Conservation (phyloP, 2,888 invertebrate species). For the Pollenia labialis region DNA sequence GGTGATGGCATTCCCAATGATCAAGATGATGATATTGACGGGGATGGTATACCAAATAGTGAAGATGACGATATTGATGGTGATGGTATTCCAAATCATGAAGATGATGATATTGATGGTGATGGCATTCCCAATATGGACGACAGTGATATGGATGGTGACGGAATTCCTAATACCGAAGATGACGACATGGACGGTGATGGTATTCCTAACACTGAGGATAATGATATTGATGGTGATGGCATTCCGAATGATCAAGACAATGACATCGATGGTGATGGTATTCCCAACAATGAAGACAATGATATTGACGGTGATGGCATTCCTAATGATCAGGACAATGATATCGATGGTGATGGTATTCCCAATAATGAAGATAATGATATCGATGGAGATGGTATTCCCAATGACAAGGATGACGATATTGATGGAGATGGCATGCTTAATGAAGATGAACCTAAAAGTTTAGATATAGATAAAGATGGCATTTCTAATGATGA, state of each 20-base stretch:
- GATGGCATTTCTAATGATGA: constrained; percentile 80
- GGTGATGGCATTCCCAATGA: constrained; percentile 82
- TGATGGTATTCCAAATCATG: constrained; percentile 77
- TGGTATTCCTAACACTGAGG: constrained; percentile 82
- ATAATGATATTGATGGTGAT: constrained; percentile 79
- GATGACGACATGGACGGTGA: constrained; percentile 79
- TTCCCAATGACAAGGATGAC: constrained; percentile 71
- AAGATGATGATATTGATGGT: constrained; percentile 77
- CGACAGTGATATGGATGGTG: constrained; percentile 78
- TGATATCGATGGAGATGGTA: constrained; percentile 75
- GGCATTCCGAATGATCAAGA: constrained; percentile 82
- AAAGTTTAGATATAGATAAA: constrained; percentile 74
- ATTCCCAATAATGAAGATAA: constrained; percentile 78
- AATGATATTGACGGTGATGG: constrained; percentile 82
- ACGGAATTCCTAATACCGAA: constrained; percentile 79
- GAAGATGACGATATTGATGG: constrained; percentile 80
- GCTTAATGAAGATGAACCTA: constrained; percentile 74
- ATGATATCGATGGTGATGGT: constrained; percentile 82
- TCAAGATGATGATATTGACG: constrained; percentile 82
- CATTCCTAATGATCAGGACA: constrained; percentile 81
- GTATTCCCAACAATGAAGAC: constrained; percentile 78
- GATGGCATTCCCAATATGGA: constrained; percentile 79
- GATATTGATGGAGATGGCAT: constrained; percentile 76
- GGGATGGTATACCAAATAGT: constrained; percentile 81
- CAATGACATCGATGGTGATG: constrained; percentile 78